phyloP scores from a whole-genome alignment of 2,888 invertebrate genomes.

The Caenorhabditis macrosperma region DNA sequence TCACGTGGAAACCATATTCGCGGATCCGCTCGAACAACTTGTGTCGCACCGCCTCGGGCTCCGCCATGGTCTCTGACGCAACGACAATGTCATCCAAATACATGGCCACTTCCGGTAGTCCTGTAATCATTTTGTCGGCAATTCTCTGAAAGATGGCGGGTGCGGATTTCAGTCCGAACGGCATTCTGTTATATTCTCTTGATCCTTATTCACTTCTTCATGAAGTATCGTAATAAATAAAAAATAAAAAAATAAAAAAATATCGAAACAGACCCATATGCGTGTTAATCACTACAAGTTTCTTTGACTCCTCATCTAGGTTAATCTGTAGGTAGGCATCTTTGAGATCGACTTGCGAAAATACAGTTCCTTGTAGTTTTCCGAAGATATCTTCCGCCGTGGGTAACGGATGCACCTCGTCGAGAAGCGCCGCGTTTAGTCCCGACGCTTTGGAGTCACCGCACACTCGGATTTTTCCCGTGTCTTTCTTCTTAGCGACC shows the following conservation, averaged over 20 bases:
- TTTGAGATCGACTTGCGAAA: conserved; percentile 64
- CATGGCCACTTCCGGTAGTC: conserved; percentile 28
- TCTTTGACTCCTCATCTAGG: conserved; percentile 55
- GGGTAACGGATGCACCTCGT: neutral
- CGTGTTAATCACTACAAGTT: conserved; percentile 56
- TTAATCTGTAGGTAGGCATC: too few species aligned
- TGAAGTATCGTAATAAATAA: too few species aligned
- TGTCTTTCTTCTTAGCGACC: neutral
- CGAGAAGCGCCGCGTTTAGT: neutral
- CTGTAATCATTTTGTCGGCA: conserved; percentile 36
- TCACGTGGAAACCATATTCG: conserved; percentile 5
- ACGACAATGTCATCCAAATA: conserved; percentile 39
- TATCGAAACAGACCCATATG: conserved; percentile 65
- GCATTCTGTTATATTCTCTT: conserved; percentile 60
- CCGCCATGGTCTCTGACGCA: neutral
- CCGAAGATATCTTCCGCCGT: neutral
- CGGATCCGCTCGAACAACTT: conserved; percentile 20
- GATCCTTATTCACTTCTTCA: too few species aligned
- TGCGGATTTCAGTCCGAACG: conserved; percentile 68
- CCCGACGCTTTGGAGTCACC: neutral
- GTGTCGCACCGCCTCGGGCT: conserved; percentile 29
- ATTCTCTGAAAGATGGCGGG: too few species aligned
- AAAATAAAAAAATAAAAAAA: too few species aligned
- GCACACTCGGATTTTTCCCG: too few species aligned
- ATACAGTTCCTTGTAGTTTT: conserved; percentile 7